Conservation (phyloP, 2,888 invertebrate species). For the Chesias legatella region DNA sequence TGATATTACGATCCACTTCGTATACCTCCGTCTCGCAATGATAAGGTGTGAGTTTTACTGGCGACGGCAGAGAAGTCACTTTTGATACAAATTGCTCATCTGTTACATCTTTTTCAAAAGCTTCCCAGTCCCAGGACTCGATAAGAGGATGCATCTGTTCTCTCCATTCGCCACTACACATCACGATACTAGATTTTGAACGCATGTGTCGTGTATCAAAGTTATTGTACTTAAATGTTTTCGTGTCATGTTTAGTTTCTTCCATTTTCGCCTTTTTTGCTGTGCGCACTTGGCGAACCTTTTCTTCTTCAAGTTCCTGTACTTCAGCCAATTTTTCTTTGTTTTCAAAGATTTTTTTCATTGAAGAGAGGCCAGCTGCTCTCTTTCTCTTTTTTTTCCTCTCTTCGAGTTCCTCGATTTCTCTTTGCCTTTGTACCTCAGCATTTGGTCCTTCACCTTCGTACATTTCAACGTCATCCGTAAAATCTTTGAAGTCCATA, state of each 20-base stretch:
- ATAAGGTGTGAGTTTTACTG: constrained; percentile 70
- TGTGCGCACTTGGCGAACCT: constrained; percentile 58
- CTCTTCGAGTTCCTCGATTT: constrained; percentile 76
- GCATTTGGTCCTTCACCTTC: constrained; percentile 87
- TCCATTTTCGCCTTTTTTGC: constrained; percentile 69
- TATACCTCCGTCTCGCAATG: constrained; percentile 74
- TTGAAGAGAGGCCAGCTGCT: constrained; percentile 82
- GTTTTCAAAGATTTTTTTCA: constrained; percentile 88
- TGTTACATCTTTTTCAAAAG: constrained; percentile 80
- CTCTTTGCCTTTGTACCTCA: constrained; percentile 82
- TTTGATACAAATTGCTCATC: constrained; percentile 72
- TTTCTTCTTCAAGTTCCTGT: constrained; percentile 79
- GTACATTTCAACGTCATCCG: constrained; percentile 80
- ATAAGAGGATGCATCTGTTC: constrained; percentile 83
- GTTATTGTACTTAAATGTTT: constrained; percentile 66
- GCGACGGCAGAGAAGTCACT: constrained; percentile 66
- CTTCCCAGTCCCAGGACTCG: constrained; percentile 83
- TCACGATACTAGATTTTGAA: constrained; percentile 73
- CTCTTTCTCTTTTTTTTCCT: constrained; percentile 81
- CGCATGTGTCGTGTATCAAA: constrained; percentile 76
- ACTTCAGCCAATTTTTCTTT: constrained; percentile 86
- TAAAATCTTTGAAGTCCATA: constrained; percentile 83
- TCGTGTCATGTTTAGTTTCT: constrained; percentile 58
- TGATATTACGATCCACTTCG: constrained; percentile 72
- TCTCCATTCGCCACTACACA: constrained; percentile 78